phyloP scores from a whole-genome alignment of 2,113 vertebrate species.

The Rafetus swinhoei region DNA sequence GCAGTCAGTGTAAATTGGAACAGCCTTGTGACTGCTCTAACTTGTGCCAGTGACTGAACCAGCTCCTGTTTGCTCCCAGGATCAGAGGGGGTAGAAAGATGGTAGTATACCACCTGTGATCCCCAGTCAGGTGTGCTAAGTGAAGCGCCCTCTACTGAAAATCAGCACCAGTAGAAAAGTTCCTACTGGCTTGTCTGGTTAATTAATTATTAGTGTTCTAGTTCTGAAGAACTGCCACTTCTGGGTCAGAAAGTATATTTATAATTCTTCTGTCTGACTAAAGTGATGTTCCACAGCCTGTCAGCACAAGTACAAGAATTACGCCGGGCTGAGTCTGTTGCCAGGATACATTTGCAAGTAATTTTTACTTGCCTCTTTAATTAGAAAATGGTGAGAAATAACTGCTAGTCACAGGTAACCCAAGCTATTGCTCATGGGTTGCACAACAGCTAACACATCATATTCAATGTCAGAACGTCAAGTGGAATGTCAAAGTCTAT shows the following conservation, averaged over 20 bases:
- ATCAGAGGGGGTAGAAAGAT: not conserved
- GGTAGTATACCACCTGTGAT: not conserved
- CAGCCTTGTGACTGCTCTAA: too few species aligned
- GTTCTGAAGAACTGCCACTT: conserved; percentile 5
- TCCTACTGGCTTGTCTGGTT: not conserved
- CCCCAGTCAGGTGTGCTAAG: not conserved
- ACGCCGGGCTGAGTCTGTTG: conserved; percentile 44
- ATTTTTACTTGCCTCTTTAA: conserved; percentile 57
- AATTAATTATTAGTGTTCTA: not conserved
- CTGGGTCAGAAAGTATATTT: conserved; percentile 24
- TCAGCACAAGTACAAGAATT: conserved; percentile 58
- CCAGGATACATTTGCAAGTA: conserved; percentile 72
- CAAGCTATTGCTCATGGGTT: conserved; percentile 49
- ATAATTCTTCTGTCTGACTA: conserved; percentile 16
- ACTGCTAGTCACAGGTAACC: conserved; percentile 58
- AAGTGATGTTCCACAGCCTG: conserved; percentile 18
- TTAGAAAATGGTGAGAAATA: conserved; percentile 67
- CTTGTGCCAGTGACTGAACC: too few species aligned
- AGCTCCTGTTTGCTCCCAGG: not conserved
- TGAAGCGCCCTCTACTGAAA: not conserved
- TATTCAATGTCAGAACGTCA: conserved; percentile 48
- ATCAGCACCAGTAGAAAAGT: not conserved
- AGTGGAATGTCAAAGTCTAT: conserved; percentile 49
- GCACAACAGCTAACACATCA: conserved; percentile 43
- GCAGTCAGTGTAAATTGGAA: too few species aligned